These are phyloP conservation scores for Cryptus viduatorius DNA, from an alignment of 2,888 invertebrate species.

Conservation along the genomic window DNA sequence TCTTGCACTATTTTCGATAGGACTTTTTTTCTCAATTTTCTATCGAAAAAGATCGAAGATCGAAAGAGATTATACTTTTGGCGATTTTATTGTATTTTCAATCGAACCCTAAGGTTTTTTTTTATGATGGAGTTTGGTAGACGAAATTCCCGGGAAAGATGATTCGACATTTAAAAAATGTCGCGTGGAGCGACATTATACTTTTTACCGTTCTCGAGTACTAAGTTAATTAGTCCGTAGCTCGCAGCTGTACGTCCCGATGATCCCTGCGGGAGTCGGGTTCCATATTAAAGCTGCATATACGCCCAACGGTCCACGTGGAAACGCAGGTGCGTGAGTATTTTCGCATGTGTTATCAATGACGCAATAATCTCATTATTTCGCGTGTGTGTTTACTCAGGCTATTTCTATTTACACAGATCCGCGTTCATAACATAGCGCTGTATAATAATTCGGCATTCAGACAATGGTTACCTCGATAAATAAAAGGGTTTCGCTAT, in stretches of 20 bases:
- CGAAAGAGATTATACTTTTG: neutral
- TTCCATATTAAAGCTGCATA: neutral
- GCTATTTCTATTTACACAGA: neutral
- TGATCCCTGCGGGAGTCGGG: neutral
- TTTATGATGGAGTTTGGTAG: neutral
- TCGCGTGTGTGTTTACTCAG: neutral
- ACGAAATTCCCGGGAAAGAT: neutral
- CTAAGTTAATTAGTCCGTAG: constrained; percentile 7
- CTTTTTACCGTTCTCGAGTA: neutral
- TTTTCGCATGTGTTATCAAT: constrained; percentile 17
- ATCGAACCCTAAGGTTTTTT: neutral
- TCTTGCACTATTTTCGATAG: neutral
- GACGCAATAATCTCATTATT: constrained; percentile 21
- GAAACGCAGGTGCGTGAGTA: constrained; percentile 9
- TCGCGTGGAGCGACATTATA: neutral
- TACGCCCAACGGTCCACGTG: neutral
- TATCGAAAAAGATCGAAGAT: too few species aligned
- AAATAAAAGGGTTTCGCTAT: neutral
- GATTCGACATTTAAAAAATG: neutral
- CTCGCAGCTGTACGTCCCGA: neutral
- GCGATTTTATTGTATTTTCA: neutral
- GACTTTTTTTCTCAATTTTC: neutral
- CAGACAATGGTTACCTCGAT: neutral
- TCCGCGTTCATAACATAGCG: neutral
- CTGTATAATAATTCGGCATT: neutral